Conservation (phyloP, 2,797 vertebrate species). For the Pipistrellus kuhlii region DNA sequence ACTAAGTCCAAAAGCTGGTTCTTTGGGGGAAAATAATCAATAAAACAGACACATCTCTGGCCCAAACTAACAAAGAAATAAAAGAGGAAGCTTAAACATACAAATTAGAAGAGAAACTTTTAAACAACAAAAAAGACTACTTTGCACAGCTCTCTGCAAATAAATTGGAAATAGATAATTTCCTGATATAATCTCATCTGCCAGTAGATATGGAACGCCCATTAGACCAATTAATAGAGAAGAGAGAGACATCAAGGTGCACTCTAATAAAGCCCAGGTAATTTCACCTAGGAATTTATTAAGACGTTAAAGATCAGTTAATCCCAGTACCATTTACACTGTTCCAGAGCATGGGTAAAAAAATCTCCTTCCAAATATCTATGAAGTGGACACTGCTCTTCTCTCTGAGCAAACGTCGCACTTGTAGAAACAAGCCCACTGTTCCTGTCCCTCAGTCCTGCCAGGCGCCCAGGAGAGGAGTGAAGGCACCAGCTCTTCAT, state of each 20-base stretch:
- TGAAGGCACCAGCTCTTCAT: background rate
- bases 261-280: background rate
- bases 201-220: background rate
- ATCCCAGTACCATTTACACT: slow-evolving; percentile 4
- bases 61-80: background rate
- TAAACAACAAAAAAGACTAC: background rate
- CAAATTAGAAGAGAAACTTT: background rate
- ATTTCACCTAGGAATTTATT: background rate
- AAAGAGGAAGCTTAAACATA: background rate
- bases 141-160: background rate
- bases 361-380: background rate
- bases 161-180: slow-evolving; percentile 6
- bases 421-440: too few relatives aligned
- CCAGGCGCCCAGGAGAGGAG: background rate
- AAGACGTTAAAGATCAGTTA: slow-evolving; percentile 20
- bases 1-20: background rate
- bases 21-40: background rate
- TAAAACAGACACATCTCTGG: background rate
- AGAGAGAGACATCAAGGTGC: background rate
- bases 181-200: background rate
- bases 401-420: too few relatives aligned
- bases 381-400: background rate
- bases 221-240: background rate
- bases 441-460: background rate
- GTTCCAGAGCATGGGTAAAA: background rate